Percentiles rank a stretch among this genome's conserved stretches.
Conservation (phyloP, 2,113 vertebrate genomes). For the Rhinopithecus roxellana region DNA sequence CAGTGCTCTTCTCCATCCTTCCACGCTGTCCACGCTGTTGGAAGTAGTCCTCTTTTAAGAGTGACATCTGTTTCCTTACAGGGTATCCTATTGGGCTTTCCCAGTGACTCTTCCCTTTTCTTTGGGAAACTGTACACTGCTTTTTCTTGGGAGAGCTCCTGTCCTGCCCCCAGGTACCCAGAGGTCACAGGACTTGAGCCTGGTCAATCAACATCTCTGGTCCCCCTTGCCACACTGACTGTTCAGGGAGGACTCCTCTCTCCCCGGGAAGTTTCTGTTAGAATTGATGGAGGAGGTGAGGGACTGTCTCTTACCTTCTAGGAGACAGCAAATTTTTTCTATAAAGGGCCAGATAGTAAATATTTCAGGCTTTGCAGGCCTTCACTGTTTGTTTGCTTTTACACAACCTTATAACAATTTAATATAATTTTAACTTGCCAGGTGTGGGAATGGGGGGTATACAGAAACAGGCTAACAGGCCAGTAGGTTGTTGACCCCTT, state of each 20-base stretch:
- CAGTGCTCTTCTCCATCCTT: background rate
- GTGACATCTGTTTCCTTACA: background rate
- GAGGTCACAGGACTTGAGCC: background rate
- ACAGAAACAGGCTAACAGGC: background rate
- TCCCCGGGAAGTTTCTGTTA: background rate
- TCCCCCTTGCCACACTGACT: background rate
- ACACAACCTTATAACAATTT: background rate
- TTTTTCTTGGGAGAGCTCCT: background rate
- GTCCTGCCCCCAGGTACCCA: background rate
- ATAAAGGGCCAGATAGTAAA: background rate
- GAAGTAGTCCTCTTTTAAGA: background rate
- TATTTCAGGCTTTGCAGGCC: background rate
- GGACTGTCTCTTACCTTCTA: background rate
- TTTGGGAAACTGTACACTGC: background rate
- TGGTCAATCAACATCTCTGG: background rate
- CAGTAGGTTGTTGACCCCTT: background rate
- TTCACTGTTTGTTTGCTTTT: background rate
- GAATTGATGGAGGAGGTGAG: background rate
- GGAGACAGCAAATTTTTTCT: background rate
- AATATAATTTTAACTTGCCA: background rate
- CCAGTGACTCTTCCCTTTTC: background rate
- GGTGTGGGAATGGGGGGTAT: background rate
- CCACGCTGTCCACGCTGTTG: background rate
- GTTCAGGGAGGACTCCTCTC: background rate
- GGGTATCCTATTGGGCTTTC: background rate